Base-by-base conservation (phyloP, 2,797 vertebrate species). In the Etheostoma perlongum region DNA sequence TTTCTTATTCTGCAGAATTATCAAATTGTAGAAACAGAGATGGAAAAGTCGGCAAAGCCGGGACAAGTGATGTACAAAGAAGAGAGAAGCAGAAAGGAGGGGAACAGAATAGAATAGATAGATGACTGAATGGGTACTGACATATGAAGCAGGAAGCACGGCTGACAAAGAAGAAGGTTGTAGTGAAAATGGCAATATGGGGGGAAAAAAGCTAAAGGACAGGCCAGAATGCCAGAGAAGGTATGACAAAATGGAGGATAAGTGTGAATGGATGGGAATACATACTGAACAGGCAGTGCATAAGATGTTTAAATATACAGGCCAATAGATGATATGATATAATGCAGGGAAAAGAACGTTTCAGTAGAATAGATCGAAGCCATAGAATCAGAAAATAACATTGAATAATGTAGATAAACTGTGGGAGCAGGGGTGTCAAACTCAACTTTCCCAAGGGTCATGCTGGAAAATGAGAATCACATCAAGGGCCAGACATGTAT, bases 91-190 rank as follows among this genome's bases (percentile, higher is more conserved):
- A 44, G 57, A 54, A 21, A 25, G 5, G 21, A 67, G 21, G 14
- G 16, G 54, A 18, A 23, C 1, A 58, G 69, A 57, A n/a, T 1
- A 48, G 60, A 64, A 71, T 1, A 62, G 74, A 74, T 59, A 67
- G 55, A 71, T 9, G 27, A 42, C 23, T 59, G 46, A 70, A 80
- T 66, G 19, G 52, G 55, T 48, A 19, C 49, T 67, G 78, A 73
- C 74, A 67, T 62, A 14, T 21, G 19, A 72, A 68, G 44, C 57
- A 65, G 18, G 64, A 57, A 67, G 66, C 44, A 6, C 1, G 13
- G 23, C 42, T 52, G 51, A 6, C n/a, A 19, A 58, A 33, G 27
- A 44, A 33, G 25, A 44, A 67, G 51, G 68, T 5, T 51, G n/a
- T 5, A 27, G 55, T 55, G 44, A 71, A 72, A 70, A 62, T 42